Conservation (phyloP, 2,888 invertebrate species). For the Heliconius sara region DNA sequence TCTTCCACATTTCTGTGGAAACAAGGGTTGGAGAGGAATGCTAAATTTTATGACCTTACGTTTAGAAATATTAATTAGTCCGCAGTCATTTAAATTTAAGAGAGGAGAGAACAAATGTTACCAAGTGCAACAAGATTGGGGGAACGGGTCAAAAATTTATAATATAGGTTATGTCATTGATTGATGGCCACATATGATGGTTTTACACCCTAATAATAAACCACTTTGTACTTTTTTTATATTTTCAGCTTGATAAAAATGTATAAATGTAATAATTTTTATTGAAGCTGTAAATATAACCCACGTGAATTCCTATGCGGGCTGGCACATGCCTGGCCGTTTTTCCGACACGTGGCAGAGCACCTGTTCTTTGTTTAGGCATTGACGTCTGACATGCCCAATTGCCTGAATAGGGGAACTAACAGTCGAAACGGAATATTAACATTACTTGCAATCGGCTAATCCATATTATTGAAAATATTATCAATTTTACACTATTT, state of each 20-base stretch:
- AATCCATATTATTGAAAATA: not conserved
- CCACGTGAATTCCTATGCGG: slow-evolving; percentile 70
- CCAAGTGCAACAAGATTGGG: too few species aligned
- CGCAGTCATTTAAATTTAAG: too few species aligned
- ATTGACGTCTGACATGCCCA: slow-evolving; percentile 57
- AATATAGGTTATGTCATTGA: too few species aligned
- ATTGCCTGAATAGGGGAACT: slow-evolving; percentile 76
- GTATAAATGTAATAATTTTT: not conserved
- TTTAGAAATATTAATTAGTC: too few species aligned
- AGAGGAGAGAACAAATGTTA: too few species aligned
- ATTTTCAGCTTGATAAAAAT: not conserved
- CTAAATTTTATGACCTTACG: too few species aligned
- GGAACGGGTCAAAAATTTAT: too few species aligned
- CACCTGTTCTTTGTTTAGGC: slow-evolving; percentile 75
- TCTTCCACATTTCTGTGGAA: too few species aligned
- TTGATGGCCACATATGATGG: not conserved
- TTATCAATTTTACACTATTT: not conserved
- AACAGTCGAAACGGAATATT: slow-evolving; percentile 65
- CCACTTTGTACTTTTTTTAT: not conserved
- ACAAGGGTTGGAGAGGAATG: too few species aligned
- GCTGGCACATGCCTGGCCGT: slow-evolving; percentile 65
- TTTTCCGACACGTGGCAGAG: slow-evolving; percentile 81
- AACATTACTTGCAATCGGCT: slow-evolving; percentile 51
- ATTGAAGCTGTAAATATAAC: not conserved
- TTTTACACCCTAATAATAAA: not conserved